These are phyloP conservation scores for Amphilophus citrinellus DNA, from an alignment of 2,113 vertebrate genomes.

Conservation along the genomic window DNA sequence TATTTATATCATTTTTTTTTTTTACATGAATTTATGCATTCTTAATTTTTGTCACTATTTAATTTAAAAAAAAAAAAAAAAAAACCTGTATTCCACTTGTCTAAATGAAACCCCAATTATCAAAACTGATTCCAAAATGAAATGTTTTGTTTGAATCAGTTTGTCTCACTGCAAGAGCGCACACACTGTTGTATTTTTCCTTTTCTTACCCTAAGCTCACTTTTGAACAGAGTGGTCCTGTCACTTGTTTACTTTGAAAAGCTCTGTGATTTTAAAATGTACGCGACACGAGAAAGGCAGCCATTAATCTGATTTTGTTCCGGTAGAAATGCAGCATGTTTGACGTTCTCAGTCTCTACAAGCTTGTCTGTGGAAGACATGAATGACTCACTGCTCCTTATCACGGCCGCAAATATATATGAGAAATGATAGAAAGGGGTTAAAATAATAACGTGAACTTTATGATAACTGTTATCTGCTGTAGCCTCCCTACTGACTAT, in stretches of 20 bases:
- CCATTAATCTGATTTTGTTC: conserved; percentile 30
- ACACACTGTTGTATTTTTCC: neutral
- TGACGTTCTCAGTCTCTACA: neutral
- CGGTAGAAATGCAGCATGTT: conserved; percentile 1
- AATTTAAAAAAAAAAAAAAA: neutral
- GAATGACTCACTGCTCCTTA: neutral
- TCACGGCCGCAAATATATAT: neutral
- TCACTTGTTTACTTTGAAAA: conserved; percentile 29
- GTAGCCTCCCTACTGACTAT: neutral
- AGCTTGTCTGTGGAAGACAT: neutral
- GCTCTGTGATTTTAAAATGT: neutral
- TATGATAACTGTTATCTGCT: neutral
- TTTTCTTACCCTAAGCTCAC: neutral
- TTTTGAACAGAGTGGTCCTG: conserved; percentile 28
- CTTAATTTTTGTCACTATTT: neutral
- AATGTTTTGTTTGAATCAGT: neutral
- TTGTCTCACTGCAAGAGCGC: neutral
- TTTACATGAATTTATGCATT: fast-evolving
- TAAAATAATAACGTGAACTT: neutral
- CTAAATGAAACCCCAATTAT: neutral
- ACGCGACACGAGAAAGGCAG: neutral
- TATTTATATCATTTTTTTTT: too few species aligned
- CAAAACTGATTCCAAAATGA: neutral
- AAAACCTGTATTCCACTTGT: fast-evolving
- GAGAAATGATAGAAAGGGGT: neutral